Evolutionary conservation across 2,113 vertebrate genomes (phyloP), one percentile per base, ranked within the genome.

Genomic region (Ciconia boyciana): DNA sequence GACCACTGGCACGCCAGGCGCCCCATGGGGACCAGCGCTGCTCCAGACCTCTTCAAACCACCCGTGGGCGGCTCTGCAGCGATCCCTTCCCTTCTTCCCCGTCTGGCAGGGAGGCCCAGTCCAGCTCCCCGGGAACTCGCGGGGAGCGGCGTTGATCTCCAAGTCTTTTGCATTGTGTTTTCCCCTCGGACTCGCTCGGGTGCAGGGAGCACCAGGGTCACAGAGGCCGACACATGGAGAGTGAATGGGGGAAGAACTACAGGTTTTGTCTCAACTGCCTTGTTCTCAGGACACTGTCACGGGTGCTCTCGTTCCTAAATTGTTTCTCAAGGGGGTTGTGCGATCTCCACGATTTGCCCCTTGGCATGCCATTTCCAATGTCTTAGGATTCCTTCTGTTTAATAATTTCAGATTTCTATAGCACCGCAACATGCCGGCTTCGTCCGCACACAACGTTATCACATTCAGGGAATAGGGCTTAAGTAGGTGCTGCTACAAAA

Each of bases 221-320:
- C 78, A 18, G 87, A 76, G 87, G 88, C 83, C 28, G 6, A 91
- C 77, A 49, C 44, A 0, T 3, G 79, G 83, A 91, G 83, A 93
- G 71, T 13, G 60, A 79, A 61, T 1, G 61, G 80, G 87, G 90
- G 74, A 93, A 91, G 91, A 93, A 75, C 83, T 43, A 69, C 62
- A 52, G 84, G 78, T 49, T 91, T 85, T 71, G 48, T 82, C 71
- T 64, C 71, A 41, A 89, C 61, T 87, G 95, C 94, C 90, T 89
- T 92, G 93, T 43, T 74, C 52, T 88, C 91, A 93, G 93, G 87
- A 97, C 89, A 94, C 87, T 72, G 86, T 68, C 83, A 96, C 16
- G 4, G 83, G 70, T 43, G 89, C 90, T 92, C 92, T 89, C 2
- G 6, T 29, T 92, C 84, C 78, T 60, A 13, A 39, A 80, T 13